Percentiles rank a stretch among this genome's conserved stretches.
These are phyloP conservation scores for Cardiocondyla obscurior DNA, from an alignment of 1,140 invertebrate genomes.

Conservation along the genomic window DNA sequence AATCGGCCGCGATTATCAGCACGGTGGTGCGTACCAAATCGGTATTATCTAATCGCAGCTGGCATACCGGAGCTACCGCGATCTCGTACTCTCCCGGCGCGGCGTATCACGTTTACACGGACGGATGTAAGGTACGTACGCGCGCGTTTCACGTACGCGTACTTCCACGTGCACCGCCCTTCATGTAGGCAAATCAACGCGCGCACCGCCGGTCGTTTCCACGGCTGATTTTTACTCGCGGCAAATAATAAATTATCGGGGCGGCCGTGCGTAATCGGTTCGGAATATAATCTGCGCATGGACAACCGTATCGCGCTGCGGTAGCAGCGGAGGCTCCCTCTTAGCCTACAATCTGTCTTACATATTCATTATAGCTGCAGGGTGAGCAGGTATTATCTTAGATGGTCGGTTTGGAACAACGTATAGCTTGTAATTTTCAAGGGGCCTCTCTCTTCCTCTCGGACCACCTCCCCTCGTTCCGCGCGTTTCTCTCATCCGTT, in stretches of 20 bases:
- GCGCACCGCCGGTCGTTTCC: conserved; percentile 62
- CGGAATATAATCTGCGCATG: conserved; percentile 78
- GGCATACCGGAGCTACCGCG: conserved; percentile 43
- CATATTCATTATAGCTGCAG: conserved; percentile 85
- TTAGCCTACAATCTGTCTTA: conserved; percentile 85
- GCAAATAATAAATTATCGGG: conserved; percentile 74
- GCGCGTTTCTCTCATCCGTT: conserved; percentile 35
- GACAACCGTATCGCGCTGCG: conserved; percentile 81
- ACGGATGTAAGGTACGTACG: neutral
- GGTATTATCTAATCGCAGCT: conserved; percentile 65
- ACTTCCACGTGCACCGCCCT: neutral
- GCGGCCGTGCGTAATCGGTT: conserved; percentile 71
- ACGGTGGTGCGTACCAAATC: conserved; percentile 51
- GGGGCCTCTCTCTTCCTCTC: conserved; percentile 70
- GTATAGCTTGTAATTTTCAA: conserved; percentile 84
- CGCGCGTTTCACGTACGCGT: neutral
- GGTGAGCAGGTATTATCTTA: conserved; percentile 84
- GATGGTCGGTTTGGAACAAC: conserved; percentile 83
- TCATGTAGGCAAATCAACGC: conserved; percentile 7
- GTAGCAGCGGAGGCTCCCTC: conserved; percentile 83
- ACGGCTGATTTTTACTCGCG: conserved; percentile 70
- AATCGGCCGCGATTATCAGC: conserved; percentile 29
- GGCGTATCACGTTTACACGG: neutral
- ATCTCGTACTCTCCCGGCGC: neutral
- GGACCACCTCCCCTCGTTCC: conserved; percentile 29